Base-by-base conservation (phyloP, 64 coral and sea anemone species). In the Montipora capricornis region DNA sequence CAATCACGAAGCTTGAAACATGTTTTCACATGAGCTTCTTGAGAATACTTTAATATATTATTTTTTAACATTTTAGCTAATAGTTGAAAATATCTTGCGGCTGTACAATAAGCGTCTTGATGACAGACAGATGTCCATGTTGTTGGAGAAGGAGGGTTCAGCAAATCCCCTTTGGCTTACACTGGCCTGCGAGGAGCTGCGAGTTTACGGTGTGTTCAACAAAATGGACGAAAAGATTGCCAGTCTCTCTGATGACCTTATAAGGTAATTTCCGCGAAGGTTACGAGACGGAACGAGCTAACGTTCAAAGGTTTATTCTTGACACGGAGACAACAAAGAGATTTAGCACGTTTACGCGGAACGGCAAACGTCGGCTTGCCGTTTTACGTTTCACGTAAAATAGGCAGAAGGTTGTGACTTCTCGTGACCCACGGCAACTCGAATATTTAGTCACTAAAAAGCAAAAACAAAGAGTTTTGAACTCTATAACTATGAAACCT, bases 41-140 rank as follows among this genome's bases (percentile, higher is more conserved):
- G 3, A 15, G 52, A 5, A 10, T 5, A 55, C 52, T 55, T 55
- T 55, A 55, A 55, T 7, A n/a, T 55, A 3, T 55, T 55, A 5
- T 14, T 64, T 64, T 64, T 7, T 64, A 4, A 64, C 61, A 64
- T 85, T 50, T 47, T 50, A 99, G 98, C 95, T 95, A 4, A 99
- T 99, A 58, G 98, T 99, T 7, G 95, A 96, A 71, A 99, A 99
- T 64, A 99, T 94, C 44, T 73, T 99, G 12, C 90, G 86, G 45
- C 89, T 61, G 68, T 99, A 99, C 89, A 99, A 96, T 37, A 99
- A 99, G 74, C 94, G 98, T 10, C 78, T 99, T 78, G 98, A 99
- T 83, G 89, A 89, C 16, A 78, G 96, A 49, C 98, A 99, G 76
- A 99, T 99, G 98, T 83, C 81, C 9, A 89, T 92, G 20, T 62